Evolutionary conservation across 2,113 vertebrate genomes (phyloP).

Genomic region (Sapajus apella): DNA sequence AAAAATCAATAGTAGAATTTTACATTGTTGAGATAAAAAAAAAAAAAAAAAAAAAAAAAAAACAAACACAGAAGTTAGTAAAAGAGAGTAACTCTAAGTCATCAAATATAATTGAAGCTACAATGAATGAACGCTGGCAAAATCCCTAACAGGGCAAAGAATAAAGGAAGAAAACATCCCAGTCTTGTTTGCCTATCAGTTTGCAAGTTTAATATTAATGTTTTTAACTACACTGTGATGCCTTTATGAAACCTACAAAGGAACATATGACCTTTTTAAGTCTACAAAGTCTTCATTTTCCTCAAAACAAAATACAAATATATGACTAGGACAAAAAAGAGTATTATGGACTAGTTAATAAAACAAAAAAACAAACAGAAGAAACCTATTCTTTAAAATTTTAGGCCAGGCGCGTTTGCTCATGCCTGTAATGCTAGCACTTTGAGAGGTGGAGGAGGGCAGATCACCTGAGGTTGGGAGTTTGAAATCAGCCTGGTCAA

Average conservation of each 20-base stretch:
- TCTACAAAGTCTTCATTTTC: neutral
- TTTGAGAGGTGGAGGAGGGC: no score
- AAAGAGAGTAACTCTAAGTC: neutral
- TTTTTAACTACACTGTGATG: neutral
- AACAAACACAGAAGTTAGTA: neutral
- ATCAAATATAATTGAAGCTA: neutral
- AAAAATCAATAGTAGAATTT: conserved; percentile 41
- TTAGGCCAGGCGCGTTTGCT: fast-evolving
- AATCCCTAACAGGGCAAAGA: neutral
- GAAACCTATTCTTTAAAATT: no score
- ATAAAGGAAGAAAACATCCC: neutral
- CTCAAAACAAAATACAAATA: neutral
- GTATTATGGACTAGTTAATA: neutral
- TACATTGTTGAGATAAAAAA: conserved; percentile 42
- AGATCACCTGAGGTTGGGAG: no score
- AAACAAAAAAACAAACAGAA: no score
- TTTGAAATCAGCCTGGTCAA: no score
- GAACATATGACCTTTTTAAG: neutral
- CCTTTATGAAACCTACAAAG: neutral
- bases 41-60: conserved; percentile 49
- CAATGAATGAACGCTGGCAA: neutral
- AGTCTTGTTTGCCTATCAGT: neutral
- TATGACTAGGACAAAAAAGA: neutral
- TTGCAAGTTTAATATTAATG: neutral
- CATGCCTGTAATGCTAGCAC: no score